phyloP scores from a whole-genome alignment of 2,113 vertebrate genomes.

The Gobiocypris rarus region DNA sequence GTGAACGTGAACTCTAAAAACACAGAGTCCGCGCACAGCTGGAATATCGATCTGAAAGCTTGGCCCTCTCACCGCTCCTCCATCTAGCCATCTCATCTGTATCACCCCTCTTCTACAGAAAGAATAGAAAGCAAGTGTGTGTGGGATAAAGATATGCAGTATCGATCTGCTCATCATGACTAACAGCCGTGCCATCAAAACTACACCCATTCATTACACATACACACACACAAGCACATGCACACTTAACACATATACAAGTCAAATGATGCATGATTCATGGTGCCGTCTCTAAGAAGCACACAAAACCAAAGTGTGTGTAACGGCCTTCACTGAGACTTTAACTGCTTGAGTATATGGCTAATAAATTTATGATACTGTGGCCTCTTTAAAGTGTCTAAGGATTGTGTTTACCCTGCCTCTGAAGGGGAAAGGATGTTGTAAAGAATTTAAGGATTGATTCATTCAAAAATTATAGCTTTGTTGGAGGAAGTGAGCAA shows the following conservation, averaged over 20 bases:
- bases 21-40: not conserved
- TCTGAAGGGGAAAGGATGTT: not conserved
- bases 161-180: slow-evolving; percentile 67
- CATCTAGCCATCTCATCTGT: not conserved
- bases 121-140: slow-evolving; percentile 8
- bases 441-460: slow-evolving; percentile 22
- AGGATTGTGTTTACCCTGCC: not conserved
- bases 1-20: not conserved
- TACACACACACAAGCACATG: slow-evolving; percentile 5
- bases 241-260: not conserved
- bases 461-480: not conserved
- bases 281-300: not conserved
- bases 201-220: slow-evolving; percentile 61
- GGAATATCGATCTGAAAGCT: slow-evolving; percentile 17
- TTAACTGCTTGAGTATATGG: not conserved
- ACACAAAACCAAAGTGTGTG: slow-evolving; percentile 21
- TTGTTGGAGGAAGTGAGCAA: not conserved
- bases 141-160: slow-evolving; percentile 63
- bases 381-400: not conserved
- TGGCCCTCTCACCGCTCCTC: slow-evolving; percentile 2
- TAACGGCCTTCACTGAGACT: not conserved
- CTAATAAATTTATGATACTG: slow-evolving; percentile 19
- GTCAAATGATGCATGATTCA: slow-evolving; percentile 31
- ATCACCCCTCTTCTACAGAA: slow-evolving; percentile 8
- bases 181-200: slow-evolving; percentile 54